Evolutionary conservation across 2,113 vertebrate species (phyloP), one percentile per base, ranked within the genome.

Genomic region (Micronycteris hirsuta): DNA sequence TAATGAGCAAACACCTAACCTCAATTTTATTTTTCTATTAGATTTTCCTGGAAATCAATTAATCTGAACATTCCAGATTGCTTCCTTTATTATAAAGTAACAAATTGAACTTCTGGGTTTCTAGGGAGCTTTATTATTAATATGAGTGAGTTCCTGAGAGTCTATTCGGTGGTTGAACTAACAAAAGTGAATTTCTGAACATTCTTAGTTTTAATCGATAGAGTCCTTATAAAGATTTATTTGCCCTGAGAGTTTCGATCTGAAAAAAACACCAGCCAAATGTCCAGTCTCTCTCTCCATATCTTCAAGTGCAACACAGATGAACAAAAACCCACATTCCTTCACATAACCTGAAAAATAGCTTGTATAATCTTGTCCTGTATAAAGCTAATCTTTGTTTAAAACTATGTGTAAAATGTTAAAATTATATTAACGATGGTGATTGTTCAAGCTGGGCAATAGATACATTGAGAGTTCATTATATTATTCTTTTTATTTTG

Each of bases 141-240:
- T 19, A 33, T 19, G 15, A 91, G 56, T 56, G 19, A 71, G 10
- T 78, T 33, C 14, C 31, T 26, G 16, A 80, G 49, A 54, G 5
- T 56, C 14, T 61, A 13, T 71, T 95, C 47, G 11, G 6, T 68
- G 16, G 38, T 11, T 61, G 26, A 81, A 77, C 41, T 65, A 81
- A 74, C 45, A 77, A 91, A 91, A 83, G 26, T 74, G 36, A 83
- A 86, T 91, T 92, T 93, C 86, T 89, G 33, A 90, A 52, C 47
- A 68, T 89, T 13, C 10, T 86, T 33, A 63, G 67, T 63, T 93
- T 92, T 71, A 76, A 65, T 9, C 56, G 26, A 92, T 58, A 36
- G 17, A 24, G 7, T 41, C 28, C 45, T 77, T 2, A 78, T 20
- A 78, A 86, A 67, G n/a, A 73, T 76, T 45, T 84, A 84, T 70